phyloP scores from a whole-genome alignment of 2,888 invertebrate species.

The Mesorhabditis spiculigera region DNA sequence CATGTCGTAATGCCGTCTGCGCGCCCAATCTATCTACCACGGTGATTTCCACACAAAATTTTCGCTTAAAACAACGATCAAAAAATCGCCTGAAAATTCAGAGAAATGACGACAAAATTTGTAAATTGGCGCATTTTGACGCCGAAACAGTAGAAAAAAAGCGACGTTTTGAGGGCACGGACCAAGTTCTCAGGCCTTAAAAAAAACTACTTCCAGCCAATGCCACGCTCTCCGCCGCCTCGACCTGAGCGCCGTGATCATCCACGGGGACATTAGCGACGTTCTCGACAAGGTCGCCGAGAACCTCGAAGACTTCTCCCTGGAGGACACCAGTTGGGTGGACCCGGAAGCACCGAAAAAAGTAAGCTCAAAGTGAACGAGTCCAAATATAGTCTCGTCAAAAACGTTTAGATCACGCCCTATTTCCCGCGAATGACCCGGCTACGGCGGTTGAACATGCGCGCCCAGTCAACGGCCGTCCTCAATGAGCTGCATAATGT shows the following conservation, averaged over 20 bases:
- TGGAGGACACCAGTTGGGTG: slow-evolving; percentile 33
- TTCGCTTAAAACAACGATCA: too few relatives aligned
- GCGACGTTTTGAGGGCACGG: too few relatives aligned
- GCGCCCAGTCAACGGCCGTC: background rate
- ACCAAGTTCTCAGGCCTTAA: background rate
- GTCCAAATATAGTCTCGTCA: background rate
- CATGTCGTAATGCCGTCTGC: too few relatives aligned
- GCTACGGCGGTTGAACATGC: background rate
- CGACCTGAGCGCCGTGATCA: slow-evolving; percentile 25
- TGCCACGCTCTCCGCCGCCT: slow-evolving; percentile 20
- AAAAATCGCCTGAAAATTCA: too few relatives aligned
- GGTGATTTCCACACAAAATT: too few relatives aligned
- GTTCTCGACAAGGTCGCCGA: slow-evolving; percentile 17
- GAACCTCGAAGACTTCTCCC: slow-evolving; percentile 20
- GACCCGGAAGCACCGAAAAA: slow-evolving; percentile 7
- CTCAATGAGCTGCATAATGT: background rate
- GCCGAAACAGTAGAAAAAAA: background rate
- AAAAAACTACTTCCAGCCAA: slow-evolving; percentile 16
- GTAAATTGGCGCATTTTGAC: background rate
- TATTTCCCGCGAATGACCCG: background rate
- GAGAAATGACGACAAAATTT: background rate
- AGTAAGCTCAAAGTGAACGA: background rate
- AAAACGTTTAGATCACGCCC: background rate
- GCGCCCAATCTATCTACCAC: too few relatives aligned
- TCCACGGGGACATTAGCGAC: slow-evolving; percentile 22